A percentile compares a stretch with the other conserved stretches of the same genome.
Evolutionary conservation across 2,888 invertebrate genomes (phyloP).

Genomic region (Sarcophaga variegata): DNA sequence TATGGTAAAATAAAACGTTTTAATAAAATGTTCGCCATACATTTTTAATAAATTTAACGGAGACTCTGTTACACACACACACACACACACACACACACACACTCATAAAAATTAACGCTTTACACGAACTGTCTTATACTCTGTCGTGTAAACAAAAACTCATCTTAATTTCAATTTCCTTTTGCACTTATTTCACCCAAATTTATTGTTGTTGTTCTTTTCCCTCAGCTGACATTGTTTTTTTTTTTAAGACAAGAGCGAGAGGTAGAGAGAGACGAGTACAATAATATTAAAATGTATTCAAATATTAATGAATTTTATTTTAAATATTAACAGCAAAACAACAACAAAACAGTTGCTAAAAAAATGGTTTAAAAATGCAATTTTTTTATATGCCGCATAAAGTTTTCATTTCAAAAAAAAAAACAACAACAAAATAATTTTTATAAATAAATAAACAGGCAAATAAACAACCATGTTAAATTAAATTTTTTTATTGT

Average conservation of each 20-base stretch:
- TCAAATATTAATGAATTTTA: constrained; percentile 59
- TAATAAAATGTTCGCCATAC: constrained; percentile 39
- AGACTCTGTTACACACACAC: neutral
- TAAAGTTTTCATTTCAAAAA: constrained; percentile 22
- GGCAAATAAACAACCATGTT: constrained; percentile 39
- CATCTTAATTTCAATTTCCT: constrained; percentile 44
- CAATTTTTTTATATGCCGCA: neutral
- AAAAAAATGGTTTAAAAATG: no score
- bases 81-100: neutral
- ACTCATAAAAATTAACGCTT: neutral
- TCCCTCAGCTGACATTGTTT: neutral
- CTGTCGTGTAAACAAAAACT: neutral
- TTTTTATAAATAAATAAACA: neutral
- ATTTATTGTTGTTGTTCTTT: neutral
- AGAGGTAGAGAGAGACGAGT: neutral
- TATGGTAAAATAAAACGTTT: constrained; percentile 40
- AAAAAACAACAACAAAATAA: constrained; percentile 1
- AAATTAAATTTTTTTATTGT: constrained; percentile 42
- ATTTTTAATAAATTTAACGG: constrained; percentile 44
- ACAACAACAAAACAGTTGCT: neutral
- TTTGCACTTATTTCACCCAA: constrained; percentile 22
- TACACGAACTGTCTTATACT: neutral
- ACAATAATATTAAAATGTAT: constrained; percentile 26
- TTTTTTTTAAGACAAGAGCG: neutral
- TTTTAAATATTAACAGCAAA: constrained; percentile 22